phyloP scores from a whole-genome alignment of 1,140 invertebrate species.

The Onthophagus taurus region DNA sequence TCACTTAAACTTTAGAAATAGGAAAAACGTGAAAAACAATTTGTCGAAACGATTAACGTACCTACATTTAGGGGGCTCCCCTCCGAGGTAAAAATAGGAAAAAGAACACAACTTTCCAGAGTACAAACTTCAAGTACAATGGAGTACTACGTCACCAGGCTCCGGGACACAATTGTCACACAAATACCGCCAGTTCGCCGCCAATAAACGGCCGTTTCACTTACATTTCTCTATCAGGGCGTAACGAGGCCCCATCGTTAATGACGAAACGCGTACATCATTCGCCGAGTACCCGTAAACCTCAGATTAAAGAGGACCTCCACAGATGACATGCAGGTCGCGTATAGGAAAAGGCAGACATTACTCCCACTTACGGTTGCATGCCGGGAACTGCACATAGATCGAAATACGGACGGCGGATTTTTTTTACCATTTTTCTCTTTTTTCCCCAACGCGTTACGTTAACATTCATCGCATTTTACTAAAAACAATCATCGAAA shows the following conservation, averaged over 20 bases:
- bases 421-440: constrained; percentile 10
- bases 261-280: no score
- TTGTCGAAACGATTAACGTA: not conserved
- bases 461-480: not conserved
- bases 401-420: constrained; percentile 10
- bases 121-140: constrained; percentile 16
- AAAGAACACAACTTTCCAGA: no score
- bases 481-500: no score
- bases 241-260: not conserved
- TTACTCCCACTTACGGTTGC: constrained; percentile 25
- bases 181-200: no score
- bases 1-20: not conserved
- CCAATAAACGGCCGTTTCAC: no score
- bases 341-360: constrained; percentile 17
- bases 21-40: not conserved
- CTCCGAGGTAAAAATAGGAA: no score
- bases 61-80: not conserved
- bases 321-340: constrained; percentile 10
- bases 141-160: constrained; percentile 24
- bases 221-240: constrained; percentile 7
- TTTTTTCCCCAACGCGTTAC: not conserved
- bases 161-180: constrained; percentile 13
- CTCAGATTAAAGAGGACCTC: constrained; percentile 3
- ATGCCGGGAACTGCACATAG: constrained; percentile 20
- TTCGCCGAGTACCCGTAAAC: no score